A percentile compares a stretch with the other conserved stretches of the same genome.
Evolutionary conservation across 2,797 vertebrate species (phyloP).

Genomic region (Epinephelus awoara): DNA sequence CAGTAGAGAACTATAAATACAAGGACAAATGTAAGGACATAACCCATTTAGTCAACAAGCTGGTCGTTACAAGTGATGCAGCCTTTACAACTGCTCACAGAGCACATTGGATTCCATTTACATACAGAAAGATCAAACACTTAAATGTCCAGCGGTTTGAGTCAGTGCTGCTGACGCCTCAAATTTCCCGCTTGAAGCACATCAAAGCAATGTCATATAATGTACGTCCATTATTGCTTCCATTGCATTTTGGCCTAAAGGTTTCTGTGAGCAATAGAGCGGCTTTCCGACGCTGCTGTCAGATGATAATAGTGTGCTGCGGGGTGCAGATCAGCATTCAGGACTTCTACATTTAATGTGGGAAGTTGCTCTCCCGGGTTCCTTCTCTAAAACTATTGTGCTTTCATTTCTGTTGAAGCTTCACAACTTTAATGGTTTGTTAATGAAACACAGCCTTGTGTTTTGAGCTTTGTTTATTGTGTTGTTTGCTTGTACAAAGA

Average conservation of each 20-base stretch:
- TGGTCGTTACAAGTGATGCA: neutral
- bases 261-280: constrained; percentile 13
- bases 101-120: neutral
- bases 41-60: neutral
- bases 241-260: constrained; percentile 42
- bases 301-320: constrained; percentile 29
- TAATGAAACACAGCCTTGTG: constrained; percentile 15
- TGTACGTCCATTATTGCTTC: constrained; percentile 39
- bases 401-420: constrained; percentile 3
- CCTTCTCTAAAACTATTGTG: neutral
- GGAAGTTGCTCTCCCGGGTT: neutral
- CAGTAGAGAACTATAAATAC: neutral
- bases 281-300: constrained; percentile 9
- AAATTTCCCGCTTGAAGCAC: constrained; percentile 21
- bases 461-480: constrained; percentile 20
- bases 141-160: neutral
- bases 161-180: constrained; percentile 14
- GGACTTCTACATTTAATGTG: constrained; percentile 11
- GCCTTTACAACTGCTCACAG: neutral
- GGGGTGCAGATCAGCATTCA: constrained; percentile 31
- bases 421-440: constrained; percentile 10
- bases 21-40: constrained; percentile 27
- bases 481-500: constrained; percentile 16
- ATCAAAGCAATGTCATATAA: constrained; percentile 51
- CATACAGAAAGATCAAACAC: constrained; percentile 19